Conservation (phyloP, 2,797 vertebrate genomes). For the Sebastes itinus region DNA sequence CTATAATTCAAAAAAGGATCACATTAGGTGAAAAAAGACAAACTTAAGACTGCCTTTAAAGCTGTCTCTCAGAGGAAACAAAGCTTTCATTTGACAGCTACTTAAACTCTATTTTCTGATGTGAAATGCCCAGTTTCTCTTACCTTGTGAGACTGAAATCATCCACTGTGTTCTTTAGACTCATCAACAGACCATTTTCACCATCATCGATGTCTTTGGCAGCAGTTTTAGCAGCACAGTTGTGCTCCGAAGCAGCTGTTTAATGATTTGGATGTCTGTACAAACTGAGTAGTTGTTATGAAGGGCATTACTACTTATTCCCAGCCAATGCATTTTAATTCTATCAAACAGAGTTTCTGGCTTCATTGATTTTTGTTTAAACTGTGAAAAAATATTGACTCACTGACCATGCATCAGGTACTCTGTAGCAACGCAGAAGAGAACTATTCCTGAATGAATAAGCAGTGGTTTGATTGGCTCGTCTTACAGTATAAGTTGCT, state of each 20-base stretch:
- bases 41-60: conserved; percentile 6
- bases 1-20: background rate
- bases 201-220: background rate
- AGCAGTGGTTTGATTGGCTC: conserved; percentile 22
- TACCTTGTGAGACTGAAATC: background rate
- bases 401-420: conserved; percentile 36
- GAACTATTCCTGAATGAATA: conserved; percentile 33
- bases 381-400: conserved; percentile 41
- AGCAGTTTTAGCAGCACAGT: background rate
- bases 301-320: conserved; percentile 29
- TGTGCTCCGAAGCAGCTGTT: conserved; percentile 4
- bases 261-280: conserved; percentile 12
- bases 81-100: conserved; percentile 6
- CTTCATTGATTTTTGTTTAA: conserved; percentile 33
- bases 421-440: conserved; percentile 58
- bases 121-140: background rate
- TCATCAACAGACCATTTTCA: background rate
- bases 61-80: conserved; percentile 12
- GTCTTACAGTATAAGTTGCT: conserved; percentile 39
- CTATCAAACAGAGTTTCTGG: conserved; percentile 14
- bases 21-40: background rate
- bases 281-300: conserved; percentile 23
- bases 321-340: conserved; percentile 24
- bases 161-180: conserved; percentile 3
- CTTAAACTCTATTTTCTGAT: background rate